Conservation (phyloP, 1,140 invertebrate genomes). For the Ptiloglossa arizonensis region DNA sequence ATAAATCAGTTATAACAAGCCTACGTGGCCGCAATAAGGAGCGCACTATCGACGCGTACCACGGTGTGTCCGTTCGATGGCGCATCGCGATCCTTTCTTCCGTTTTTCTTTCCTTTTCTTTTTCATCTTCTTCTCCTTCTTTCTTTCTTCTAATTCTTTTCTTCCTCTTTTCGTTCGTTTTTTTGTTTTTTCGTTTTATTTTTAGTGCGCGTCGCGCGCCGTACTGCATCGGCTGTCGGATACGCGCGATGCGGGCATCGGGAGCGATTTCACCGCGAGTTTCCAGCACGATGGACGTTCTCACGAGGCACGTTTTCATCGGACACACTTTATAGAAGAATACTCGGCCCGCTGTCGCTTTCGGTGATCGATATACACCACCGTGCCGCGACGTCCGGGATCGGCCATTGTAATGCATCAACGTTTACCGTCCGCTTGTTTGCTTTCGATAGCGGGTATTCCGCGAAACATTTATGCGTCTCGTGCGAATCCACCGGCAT, state of each 20-base stretch:
- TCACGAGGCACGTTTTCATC: background rate
- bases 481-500: too few species aligned
- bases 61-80: background rate
- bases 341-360: background rate
- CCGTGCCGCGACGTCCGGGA: too few species aligned
- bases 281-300: too few species aligned
- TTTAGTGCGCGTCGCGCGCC: background rate
- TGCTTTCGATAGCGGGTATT: too few species aligned
- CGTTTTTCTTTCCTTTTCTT: background rate
- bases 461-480: too few species aligned
- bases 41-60: constrained; percentile 51
- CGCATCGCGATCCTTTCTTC: background rate
- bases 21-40: constrained; percentile 51
- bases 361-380: background rate
- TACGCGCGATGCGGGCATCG: constrained; percentile 1
- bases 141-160: too few species aligned
- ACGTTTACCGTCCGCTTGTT: too few species aligned
- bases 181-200: background rate
- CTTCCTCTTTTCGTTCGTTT: background rate
- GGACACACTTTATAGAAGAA: background rate
- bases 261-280: background rate
- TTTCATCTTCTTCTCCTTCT: too few species aligned
- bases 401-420: too few species aligned
- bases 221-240: background rate
- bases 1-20: constrained; percentile 75